phyloP scores from a whole-genome alignment of 2,888 invertebrate species.

The Andricus curvator region DNA sequence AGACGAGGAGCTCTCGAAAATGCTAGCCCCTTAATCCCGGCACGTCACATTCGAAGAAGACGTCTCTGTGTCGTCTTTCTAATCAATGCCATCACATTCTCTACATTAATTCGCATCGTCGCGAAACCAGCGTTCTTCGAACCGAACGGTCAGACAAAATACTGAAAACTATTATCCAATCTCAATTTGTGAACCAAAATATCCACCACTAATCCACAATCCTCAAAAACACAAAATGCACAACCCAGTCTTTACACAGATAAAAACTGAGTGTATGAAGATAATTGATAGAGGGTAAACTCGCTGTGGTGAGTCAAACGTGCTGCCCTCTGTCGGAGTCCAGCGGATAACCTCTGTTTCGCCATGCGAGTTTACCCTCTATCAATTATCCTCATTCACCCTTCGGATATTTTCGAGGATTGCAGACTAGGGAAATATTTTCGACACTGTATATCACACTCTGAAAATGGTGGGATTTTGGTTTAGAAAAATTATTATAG shows the following conservation, averaged over 20 bases:
- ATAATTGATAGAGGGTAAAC: no score
- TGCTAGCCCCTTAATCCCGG: slow-evolving; percentile 92
- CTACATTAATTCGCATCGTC: slow-evolving; percentile 14
- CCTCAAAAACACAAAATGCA: neutral
- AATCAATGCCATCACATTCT: slow-evolving; percentile 29
- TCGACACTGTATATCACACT: neutral
- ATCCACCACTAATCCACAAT: neutral
- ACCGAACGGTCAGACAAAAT: slow-evolving; percentile 25
- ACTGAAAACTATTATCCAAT: slow-evolving; percentile 14
- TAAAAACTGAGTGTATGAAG: no score
- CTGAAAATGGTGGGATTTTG: slow-evolving; percentile 22
- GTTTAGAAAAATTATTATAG: slow-evolving; percentile 14
- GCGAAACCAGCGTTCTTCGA: slow-evolving; percentile 14
- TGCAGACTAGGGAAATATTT: neutral
- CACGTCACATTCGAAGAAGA: slow-evolving; percentile 56
- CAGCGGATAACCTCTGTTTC: no score
- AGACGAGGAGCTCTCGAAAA: slow-evolving; percentile 96
- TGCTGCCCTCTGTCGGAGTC: no score
- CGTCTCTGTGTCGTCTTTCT: slow-evolving; percentile 33
- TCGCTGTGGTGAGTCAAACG: no score
- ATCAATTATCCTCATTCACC: no score
- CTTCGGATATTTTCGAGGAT: neutral
- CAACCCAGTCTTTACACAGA: neutral
- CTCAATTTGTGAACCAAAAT: slow-evolving; percentile 9
- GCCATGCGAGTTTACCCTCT: no score